Percentiles rank a stretch among this genome's conserved stretches.
phyloP scores from a whole-genome alignment of 2,797 vertebrate genomes.

The Gymnothorax reevesii region DNA sequence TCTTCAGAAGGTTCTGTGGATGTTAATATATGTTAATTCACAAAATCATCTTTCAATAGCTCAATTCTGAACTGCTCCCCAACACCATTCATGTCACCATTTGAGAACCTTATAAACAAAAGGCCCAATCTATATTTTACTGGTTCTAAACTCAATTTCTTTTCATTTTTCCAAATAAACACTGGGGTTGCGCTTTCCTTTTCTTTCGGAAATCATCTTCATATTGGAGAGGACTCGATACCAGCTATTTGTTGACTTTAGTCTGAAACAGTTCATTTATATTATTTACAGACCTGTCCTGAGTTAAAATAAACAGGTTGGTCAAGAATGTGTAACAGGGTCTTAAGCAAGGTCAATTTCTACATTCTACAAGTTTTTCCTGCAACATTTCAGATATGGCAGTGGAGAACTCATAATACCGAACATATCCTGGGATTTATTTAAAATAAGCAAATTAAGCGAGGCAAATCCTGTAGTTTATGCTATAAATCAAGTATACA shows the following conservation, averaged over 20 bases:
- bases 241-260: constrained; percentile 24
- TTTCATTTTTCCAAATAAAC: neutral
- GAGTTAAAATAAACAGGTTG: neutral
- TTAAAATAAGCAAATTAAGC: neutral
- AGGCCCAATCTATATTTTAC: too few species aligned
- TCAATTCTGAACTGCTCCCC: neutral
- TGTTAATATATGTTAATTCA: too few species aligned
- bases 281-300: neutral
- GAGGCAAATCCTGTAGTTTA: neutral
- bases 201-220: neutral
- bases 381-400: neutral
- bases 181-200: neutral
- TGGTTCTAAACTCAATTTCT: neutral
- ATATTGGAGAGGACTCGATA: neutral
- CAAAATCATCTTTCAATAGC: neutral
- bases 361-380: neutral
- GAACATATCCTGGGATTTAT: neutral
- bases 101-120: too few species aligned
- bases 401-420: neutral
- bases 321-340: neutral
- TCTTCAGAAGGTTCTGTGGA: neutral
- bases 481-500: neutral
- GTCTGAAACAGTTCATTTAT: neutral
- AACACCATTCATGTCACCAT: neutral
- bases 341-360: neutral